Evolutionary conservation across 1,140 invertebrate genomes (phyloP), one percentile per base, ranked within the genome.

Genomic region (Tetragnatha versicolor): DNA sequence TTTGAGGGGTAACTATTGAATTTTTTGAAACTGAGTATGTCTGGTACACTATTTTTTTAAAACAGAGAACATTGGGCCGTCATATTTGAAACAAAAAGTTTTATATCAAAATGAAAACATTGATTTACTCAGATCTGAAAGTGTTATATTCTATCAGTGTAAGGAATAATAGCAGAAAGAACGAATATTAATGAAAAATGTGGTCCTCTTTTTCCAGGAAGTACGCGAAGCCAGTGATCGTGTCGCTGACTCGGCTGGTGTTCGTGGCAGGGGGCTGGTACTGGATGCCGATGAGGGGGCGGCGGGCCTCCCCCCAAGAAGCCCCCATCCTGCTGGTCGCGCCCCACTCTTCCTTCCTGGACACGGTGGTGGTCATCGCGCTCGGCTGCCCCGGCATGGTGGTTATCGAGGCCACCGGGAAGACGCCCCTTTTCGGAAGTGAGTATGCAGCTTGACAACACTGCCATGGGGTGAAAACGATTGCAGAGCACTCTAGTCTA

Each of bases 291-390:
- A 87, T 91, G 49, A 91, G 90, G 84, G 93, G 93, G 51, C 87
- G 88, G 76, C 88, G 89, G 82, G 91, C 91, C 20, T 84, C 88
- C 2, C 81, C 88, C 17, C 88, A 90, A 80, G 91, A 94, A 80
- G 94, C 94, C 1, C 93, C 94, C 2, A 91, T 98, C 79, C 86
- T 97, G 72, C 92, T 91, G n/a, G 89, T 94, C 58, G 94, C 94
- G 22, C 94, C 95, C 7, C 95, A 97, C 86, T 97, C 95, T 25
- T 92, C 92, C 72, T 96, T 93, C 89, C 93, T 94, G 86, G 95
- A 97, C 87, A 92, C 93, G 68, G 89, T 97, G 79, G 89, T 92
- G 79, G 91, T 94, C 78, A 90, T 94, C 79, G 90, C 91, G 81
- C 89, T 95, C 76, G 91, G 91, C 31, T 92, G 92, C 27, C 93